Conservation (phyloP, 2,113 vertebrate genomes). For the Oceanodroma tethys region DNA sequence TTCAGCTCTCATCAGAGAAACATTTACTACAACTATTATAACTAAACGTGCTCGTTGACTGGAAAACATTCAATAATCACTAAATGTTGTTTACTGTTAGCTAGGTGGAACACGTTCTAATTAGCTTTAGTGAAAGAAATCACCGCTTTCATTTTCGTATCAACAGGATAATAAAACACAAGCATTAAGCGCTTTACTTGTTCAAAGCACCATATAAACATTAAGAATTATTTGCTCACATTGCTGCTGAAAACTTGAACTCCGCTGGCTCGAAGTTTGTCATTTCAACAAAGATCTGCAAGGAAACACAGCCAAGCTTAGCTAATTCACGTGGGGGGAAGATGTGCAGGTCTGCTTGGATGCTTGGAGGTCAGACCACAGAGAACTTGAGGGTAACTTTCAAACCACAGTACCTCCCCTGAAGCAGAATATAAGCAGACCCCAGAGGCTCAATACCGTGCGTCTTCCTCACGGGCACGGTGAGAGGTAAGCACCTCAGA, state of each 20-base stretch:
- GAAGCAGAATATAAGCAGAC: background rate
- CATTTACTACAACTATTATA: background rate
- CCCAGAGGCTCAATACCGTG: background rate
- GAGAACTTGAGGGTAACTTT: background rate
- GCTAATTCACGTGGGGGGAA: background rate
- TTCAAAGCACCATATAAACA: background rate
- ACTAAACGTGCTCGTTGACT: background rate
- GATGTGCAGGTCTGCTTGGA: background rate
- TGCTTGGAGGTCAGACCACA: background rate
- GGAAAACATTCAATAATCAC: background rate
- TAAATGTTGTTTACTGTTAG: background rate
- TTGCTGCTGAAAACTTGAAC: conserved; percentile 59
- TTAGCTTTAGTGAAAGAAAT: background rate
- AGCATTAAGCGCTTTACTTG: background rate
- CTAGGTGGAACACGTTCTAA: background rate
- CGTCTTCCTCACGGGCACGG: rapidly evolving
- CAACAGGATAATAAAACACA: background rate
- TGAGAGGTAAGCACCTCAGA: background rate
- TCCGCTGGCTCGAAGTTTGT: conserved; percentile 81
- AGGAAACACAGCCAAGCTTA: conserved; percentile 20
- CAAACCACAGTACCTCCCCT: background rate
- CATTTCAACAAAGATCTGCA: conserved; percentile 84
- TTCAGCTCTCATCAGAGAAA: background rate
- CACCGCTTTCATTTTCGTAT: background rate
- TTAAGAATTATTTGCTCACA: conserved; percentile 55